Base-by-base conservation (phyloP, 2,113 vertebrate genomes). In the Etheostoma cragini region DNA sequence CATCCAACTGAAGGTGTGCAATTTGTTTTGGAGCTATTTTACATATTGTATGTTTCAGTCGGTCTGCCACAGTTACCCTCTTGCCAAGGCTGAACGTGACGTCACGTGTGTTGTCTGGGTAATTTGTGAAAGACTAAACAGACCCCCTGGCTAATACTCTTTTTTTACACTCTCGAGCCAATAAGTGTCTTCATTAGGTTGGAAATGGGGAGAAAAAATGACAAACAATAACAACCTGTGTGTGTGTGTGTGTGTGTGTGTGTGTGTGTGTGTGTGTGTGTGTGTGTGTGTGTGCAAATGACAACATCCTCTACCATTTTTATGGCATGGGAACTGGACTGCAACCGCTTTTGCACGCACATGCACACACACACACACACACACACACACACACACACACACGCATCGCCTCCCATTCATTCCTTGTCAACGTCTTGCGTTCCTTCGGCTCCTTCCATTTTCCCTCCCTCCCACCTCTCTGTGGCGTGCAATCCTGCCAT, bases 401-500 rank as follows among this genome's bases (percentile, higher is more conserved):
- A 8, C 38, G 57, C 13, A 60, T 46, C 47, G 35, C 14, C 61
- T 66, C 33, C 4, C 45, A 83, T 78, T 87, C 56, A 79, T 81
- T 83, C 65, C 79, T 61, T 35, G 71, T 76, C 66, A 30, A 52
- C 38, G 7, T 81, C 74, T 65, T 82, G 62, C 52, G 49, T 80
- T 85, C 65, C 53, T 78, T 78, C 56, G 45, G 70, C 77, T 81
- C 75, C 60, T 79, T 72, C 47, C 66, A 76, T 61, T 79, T 77
- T 73, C 57, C 72, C 82, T 82, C 82, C 66, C 80, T 66, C 76
- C 58, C 81, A 72, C 62, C 42, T 80, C 79, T 78, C 76, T 3
- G 22, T 87, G 63, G 76, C 84, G 82, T 90, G 66, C 78, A 65
- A 90, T 87, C 80, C 73, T 62, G 57, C 71, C 73, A 88, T 89